Base-by-base conservation (phyloP, 92 coral and sea anemone genomes). In the Porites divaricata region DNA sequence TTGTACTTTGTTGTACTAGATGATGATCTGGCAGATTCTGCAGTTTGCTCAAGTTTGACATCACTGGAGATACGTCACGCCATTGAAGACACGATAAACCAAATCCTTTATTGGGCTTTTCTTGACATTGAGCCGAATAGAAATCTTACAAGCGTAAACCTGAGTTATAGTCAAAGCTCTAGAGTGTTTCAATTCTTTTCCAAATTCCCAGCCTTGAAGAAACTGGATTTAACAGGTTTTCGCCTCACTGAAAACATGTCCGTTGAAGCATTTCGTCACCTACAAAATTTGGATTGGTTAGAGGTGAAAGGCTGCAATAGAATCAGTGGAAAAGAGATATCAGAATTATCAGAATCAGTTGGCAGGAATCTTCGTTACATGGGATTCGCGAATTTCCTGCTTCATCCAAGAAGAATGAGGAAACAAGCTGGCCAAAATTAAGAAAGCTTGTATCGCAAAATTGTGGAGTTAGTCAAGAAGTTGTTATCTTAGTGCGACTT, bases 351-450 rank as follows among this genome's bases (percentile, higher is more conserved):
- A 13, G 2, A 20, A 1, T 26, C 5, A 19, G 70, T 70, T 8
- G 78, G 78, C 9, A 81, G 45, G 56, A 71, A 62, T 4, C 70
- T 70, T 50, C 17, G 71, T 15, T 49, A 70, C 71, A 62, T 81
- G 58, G 70, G 86, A 19, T 61, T 81, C 2, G 70, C 45, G 3
- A 2, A 14, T n/a, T n/a, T 11, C 48, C 12, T 15, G 16, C 59
- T 54, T 54, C 4, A 15, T 54, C 68, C 26, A 17, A 8, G n/a
- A 81, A 81, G 14, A 35, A 61, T 14, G 24, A 70, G 1, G 51
- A 59, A 70, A 28, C 23, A 11, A 58, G 2, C 9, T 81, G 85
- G 58, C 85, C 77, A n/a, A 70, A 70, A 68, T 57, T 81, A 48
- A 69, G 57, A 45, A 81, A 58, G 45, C 69, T 81, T 45, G 13